These are phyloP conservation scores for Eugnorisma glareosa DNA, from an alignment of 2,888 invertebrate species.

Conservation along the genomic window DNA sequence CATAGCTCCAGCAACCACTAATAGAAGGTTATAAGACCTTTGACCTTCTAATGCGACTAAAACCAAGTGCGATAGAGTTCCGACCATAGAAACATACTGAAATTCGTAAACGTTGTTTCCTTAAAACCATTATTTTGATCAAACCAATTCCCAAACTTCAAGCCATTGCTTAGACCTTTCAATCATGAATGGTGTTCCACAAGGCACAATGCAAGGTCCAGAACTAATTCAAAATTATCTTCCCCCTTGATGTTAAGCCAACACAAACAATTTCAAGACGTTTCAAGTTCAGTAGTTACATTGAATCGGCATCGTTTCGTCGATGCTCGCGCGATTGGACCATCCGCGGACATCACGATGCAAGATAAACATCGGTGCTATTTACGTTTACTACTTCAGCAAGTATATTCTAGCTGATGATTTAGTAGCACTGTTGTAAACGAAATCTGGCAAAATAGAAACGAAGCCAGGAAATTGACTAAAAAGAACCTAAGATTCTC, in stretches of 20 bases:
- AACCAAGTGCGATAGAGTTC: constrained; percentile 41
- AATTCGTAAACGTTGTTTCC: constrained; percentile 48
- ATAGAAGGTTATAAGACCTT: neutral
- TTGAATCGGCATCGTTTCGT: constrained; percentile 35
- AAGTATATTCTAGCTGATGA: constrained; percentile 39
- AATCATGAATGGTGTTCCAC: constrained; percentile 27
- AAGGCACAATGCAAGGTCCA: constrained; percentile 43
- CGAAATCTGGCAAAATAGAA: constrained; percentile 34
- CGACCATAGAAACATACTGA: constrained; percentile 52
- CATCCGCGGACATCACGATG: constrained; percentile 50
- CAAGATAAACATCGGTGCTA: constrained; percentile 55
- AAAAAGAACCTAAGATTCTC: constrained; percentile 13
- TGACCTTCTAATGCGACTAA: constrained; percentile 15
- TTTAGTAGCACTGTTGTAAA: constrained; percentile 9
- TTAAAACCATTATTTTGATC: constrained; percentile 3
- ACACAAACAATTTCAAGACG: constrained; percentile 48
- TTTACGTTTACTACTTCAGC: constrained; percentile 46
- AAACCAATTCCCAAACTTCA: constrained; percentile 1
- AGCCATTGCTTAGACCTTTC: constrained; percentile 26
- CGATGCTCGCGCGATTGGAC: constrained; percentile 46
- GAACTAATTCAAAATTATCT: constrained; percentile 17
- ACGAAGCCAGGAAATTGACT: constrained; percentile 35
- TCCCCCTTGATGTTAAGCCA: constrained; percentile 32
- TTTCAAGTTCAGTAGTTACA: constrained; percentile 45
- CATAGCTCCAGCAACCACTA: neutral